These are phyloP conservation scores for Corbicula japonica DNA, from an alignment of 2,888 invertebrate species.

Conservation along the genomic window DNA sequence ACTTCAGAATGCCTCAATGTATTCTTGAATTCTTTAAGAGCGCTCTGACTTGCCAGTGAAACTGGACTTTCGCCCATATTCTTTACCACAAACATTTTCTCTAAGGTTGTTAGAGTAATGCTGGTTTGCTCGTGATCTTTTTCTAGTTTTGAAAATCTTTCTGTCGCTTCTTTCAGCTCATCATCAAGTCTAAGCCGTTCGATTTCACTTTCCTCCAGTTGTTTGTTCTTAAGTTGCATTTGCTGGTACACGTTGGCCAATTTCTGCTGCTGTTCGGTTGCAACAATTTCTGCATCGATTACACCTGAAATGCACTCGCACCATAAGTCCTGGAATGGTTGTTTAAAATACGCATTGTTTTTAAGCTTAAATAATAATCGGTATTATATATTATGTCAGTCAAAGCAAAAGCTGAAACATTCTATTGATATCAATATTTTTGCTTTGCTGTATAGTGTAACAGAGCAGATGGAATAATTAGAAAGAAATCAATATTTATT, in stretches of 20 bases:
- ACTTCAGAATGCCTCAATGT: background rate
- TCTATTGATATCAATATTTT: too few species aligned
- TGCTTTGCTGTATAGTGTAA: too few species aligned
- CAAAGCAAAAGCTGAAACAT: too few species aligned
- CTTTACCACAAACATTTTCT: background rate
- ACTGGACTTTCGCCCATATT: background rate
- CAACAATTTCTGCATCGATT: slow-evolving; percentile 26
- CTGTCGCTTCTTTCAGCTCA: too few species aligned
- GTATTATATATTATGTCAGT: too few species aligned
- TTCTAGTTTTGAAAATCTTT: too few species aligned
- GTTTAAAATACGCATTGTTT: too few species aligned
- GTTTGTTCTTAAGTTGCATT: slow-evolving; percentile 19
- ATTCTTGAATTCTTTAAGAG: background rate
- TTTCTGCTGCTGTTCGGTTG: slow-evolving; percentile 33
- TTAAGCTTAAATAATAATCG: too few species aligned
- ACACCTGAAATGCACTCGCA: too few species aligned
- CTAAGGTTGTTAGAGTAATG: background rate
- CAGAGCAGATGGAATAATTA: too few species aligned
- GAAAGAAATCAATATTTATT: too few species aligned
- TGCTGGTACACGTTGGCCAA: slow-evolving; percentile 47
- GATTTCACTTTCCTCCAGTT: slow-evolving; percentile 28
- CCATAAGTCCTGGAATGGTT: too few species aligned
- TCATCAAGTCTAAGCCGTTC: slow-evolving; percentile 4
- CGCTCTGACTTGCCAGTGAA: background rate
- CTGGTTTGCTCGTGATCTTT: background rate